phyloP scores from a whole-genome alignment of 1,140 invertebrate genomes.

The Hormaphis cornu region DNA sequence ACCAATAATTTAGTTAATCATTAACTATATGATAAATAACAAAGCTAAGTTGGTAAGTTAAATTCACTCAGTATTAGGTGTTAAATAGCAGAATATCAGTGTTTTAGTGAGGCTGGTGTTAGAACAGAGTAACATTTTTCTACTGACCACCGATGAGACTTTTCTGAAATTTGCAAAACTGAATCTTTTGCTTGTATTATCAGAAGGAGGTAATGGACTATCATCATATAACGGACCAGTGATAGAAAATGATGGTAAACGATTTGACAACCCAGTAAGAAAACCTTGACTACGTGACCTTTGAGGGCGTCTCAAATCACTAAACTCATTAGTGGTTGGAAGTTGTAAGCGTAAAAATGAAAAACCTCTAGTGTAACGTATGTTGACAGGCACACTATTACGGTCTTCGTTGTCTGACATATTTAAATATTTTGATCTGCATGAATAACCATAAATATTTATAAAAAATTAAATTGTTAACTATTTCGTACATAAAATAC shows the following conservation, averaged over 20 bases:
- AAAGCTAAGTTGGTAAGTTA: background rate
- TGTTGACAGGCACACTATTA: constrained; percentile 15
- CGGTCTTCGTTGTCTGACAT: constrained; percentile 17
- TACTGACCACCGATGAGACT: constrained; percentile 28
- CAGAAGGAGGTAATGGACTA: constrained; percentile 12
- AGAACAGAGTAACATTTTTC: background rate
- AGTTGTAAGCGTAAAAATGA: constrained; percentile 32
- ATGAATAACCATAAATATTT: background rate
- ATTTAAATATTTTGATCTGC: background rate
- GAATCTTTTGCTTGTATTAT: constrained; percentile 27
- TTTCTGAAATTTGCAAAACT: constrained; percentile 28
- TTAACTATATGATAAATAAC: background rate
- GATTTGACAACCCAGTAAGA: constrained; percentile 28
- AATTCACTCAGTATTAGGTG: constrained; percentile 12
- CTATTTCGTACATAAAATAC: background rate
- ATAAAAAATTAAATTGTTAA: background rate
- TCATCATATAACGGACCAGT: constrained; percentile 30
- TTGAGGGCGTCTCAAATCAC: constrained; percentile 19
- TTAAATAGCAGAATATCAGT: constrained; percentile 7
- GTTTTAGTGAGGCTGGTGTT: constrained; percentile 22
- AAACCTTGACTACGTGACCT: constrained; percentile 27
- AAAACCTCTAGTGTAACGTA: constrained; percentile 20
- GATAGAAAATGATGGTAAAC: constrained; percentile 29
- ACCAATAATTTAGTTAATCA: too few species aligned
- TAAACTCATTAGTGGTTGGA: constrained; percentile 23